These are phyloP conservation scores for Amblyjoppa proteus DNA, from an alignment of 2,888 invertebrate species.

Conservation along the genomic window DNA sequence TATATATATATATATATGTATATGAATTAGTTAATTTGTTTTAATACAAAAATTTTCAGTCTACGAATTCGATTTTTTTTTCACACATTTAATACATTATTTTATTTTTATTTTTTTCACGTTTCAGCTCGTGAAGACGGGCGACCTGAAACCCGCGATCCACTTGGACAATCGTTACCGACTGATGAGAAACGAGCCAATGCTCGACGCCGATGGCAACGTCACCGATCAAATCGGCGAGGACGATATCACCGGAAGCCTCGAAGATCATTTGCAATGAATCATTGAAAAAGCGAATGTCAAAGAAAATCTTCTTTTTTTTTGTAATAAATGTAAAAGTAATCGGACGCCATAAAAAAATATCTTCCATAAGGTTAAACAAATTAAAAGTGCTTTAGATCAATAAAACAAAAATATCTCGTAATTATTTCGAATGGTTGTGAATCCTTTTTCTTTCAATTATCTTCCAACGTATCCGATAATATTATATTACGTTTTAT, in stretches of 20 bases:
- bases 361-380: not conserved
- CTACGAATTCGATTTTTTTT: not conserved
- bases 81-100: not conserved
- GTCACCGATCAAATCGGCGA: conserved; percentile 77
- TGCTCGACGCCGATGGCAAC: conserved; percentile 79
- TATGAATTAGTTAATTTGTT: no score
- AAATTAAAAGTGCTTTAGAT: not conserved
- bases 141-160: conserved; percentile 75
- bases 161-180: conserved; percentile 83
- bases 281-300: not conserved
- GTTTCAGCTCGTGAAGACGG: conserved; percentile 71
- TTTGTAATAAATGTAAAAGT: not conserved
- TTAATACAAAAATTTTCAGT: no score
- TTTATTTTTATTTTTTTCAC: conserved; percentile 22
- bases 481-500: no score
- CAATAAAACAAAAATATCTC: conserved; percentile 6
- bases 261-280: conserved; percentile 1
- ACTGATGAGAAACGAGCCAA: conserved; percentile 79
- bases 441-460: not conserved
- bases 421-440: not conserved
- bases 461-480: no score
- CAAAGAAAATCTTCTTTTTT: not conserved
- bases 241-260: conserved; percentile 61
- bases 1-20: no score
- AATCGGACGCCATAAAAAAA: not conserved